Conservation (phyloP, 2,113 vertebrate genomes). For the Percina caprodes region DNA sequence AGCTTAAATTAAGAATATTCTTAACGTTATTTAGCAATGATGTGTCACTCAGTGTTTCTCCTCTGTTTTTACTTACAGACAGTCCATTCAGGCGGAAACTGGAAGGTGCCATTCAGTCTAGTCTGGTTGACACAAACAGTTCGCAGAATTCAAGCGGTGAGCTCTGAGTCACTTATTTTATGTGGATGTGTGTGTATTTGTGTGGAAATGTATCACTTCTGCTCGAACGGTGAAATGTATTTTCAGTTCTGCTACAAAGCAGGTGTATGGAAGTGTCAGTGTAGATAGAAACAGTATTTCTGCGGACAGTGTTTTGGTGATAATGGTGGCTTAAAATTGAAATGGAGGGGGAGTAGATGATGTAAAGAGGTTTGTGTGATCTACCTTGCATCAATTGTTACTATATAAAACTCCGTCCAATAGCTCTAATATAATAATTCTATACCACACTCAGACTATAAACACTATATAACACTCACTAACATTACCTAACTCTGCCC, state of each 20-base stretch:
- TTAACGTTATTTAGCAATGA: conserved; percentile 13
- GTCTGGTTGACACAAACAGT: conserved; percentile 95
- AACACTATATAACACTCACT: conserved; percentile 18
- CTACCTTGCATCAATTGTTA: conserved; percentile 53
- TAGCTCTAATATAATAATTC: conserved; percentile 38
- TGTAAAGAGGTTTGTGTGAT: conserved; percentile 50
- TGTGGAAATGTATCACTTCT: conserved; percentile 51
- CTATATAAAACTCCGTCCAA: conserved; percentile 48
- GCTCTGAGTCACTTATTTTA: conserved; percentile 58
- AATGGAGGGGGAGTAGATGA: conserved; percentile 30
- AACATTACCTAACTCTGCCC: not conserved
- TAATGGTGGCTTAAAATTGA: conserved; percentile 42
- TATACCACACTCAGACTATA: conserved; percentile 3
- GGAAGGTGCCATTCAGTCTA: conserved; percentile 92
- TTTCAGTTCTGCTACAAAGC: conserved; percentile 39
- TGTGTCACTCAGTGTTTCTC: conserved; percentile 52
- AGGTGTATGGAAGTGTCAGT: conserved; percentile 26
- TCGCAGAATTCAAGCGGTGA: conserved; percentile 98
- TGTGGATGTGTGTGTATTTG: conserved; percentile 20
- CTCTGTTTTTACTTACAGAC: conserved; percentile 84
- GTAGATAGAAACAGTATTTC: conserved; percentile 25
- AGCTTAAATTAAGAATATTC: conserved; percentile 37
- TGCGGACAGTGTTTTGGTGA: conserved; percentile 29
- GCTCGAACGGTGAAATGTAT: conserved; percentile 25
- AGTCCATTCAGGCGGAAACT: conserved; percentile 91